These are phyloP conservation scores for Myotis daubentonii DNA, from an alignment of 2,797 vertebrate species.

Conservation along the genomic window DNA sequence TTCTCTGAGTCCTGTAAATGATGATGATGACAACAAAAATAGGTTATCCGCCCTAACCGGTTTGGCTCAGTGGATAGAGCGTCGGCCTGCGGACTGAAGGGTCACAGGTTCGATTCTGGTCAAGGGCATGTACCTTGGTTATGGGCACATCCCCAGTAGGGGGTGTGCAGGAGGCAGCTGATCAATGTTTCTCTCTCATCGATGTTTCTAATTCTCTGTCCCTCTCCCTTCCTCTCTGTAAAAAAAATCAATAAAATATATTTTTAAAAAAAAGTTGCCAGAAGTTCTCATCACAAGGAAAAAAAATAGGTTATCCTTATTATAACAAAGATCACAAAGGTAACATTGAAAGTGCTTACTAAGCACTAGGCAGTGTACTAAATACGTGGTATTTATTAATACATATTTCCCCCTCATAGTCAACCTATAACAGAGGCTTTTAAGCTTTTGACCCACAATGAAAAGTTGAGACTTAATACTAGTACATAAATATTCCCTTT, in stretches of 20 bases:
- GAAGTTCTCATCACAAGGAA: too few species aligned
- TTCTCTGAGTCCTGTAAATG: slow-evolving; percentile 13
- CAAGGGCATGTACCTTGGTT: too few species aligned
- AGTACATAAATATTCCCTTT: neutral
- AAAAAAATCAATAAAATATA: too few species aligned
- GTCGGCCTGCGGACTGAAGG: too few species aligned
- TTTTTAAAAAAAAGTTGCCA: too few species aligned
- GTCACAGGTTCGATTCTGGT: too few species aligned
- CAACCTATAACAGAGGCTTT: neutral
- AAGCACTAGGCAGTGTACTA: neutral
- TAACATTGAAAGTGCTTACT: neutral
- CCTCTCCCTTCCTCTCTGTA: too few species aligned
- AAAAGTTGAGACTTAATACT: slow-evolving; percentile 3
- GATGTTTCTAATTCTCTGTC: too few species aligned
- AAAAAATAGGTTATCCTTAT: neutral
- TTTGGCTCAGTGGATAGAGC: too few species aligned
- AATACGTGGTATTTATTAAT: neutral
- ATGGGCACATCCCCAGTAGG: too few species aligned
- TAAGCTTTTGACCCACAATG: neutral
- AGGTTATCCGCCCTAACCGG: neutral
- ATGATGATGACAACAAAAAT: neutral
- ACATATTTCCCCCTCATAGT: neutral
- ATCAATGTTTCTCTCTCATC: too few species aligned
- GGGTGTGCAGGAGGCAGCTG: too few species aligned
- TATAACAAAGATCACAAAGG: neutral